phyloP scores from a whole-genome alignment of 2,797 vertebrate species.

The Pelobates cultripes region DNA sequence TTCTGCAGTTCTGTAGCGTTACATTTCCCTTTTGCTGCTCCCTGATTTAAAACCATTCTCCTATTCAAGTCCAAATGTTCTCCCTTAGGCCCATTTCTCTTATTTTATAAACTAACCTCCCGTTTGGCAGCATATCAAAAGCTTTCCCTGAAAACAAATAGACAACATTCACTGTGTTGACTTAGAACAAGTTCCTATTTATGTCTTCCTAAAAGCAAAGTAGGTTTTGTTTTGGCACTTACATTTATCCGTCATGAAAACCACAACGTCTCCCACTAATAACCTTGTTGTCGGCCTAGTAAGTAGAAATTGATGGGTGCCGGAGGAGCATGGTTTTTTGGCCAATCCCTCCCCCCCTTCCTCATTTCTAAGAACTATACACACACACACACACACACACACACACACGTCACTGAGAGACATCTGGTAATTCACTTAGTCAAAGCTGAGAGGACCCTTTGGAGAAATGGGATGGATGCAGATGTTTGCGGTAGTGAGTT shows the following conservation, averaged over 20 bases:
- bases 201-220: not conserved
- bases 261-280: not conserved
- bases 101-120: conserved; percentile 8
- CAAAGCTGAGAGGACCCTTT: no score
- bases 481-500: no score
- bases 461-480: no score
- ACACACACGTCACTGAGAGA: no score
- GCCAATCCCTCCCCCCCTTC: no score
- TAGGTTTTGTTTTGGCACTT: not conserved
- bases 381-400: no score
- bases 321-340: no score
- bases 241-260: not conserved
- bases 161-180: conserved; percentile 5
- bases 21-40: not conserved
- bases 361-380: no score
- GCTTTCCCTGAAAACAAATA: conserved; percentile 4
- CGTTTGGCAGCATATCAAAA: not conserved
- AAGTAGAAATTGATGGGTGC: no score
- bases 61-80: not conserved
- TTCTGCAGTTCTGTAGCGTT: no score
- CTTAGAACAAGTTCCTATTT: conserved; percentile 6
- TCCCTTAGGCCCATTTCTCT: conserved; percentile 1
- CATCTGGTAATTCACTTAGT: no score
- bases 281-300: not conserved
- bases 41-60: not conserved